Evolutionary conservation across 2,113 vertebrate genomes (phyloP).

Genomic region (Leptobrachium ailaonicum): DNA sequence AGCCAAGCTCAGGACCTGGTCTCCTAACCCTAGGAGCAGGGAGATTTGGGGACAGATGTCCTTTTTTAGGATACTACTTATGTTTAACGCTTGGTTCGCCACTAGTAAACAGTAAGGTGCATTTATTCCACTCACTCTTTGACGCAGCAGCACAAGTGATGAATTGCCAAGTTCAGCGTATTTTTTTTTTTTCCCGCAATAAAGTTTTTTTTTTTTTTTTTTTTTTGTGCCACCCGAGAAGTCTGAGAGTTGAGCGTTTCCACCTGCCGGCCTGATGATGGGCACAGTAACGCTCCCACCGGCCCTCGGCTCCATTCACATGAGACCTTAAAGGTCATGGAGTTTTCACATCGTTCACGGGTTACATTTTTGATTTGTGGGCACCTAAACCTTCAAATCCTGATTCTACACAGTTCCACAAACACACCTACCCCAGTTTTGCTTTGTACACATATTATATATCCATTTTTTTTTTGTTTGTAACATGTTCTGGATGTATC

Average conservation of each 20-base stretch:
- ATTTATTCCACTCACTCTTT: not conserved
- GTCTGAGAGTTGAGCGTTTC: not conserved
- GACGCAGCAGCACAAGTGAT: too few relatives aligned
- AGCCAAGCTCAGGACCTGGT: not conserved
- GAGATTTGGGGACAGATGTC: not conserved
- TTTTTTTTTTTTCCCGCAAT: not conserved
- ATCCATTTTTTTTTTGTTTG: constrained; percentile 44
- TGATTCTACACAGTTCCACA: not conserved
- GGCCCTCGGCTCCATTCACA: not conserved
- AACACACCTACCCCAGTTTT: constrained; percentile 9
- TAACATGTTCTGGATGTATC: constrained; percentile 15
- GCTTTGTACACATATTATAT: constrained; percentile 31
- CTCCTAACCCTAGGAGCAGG: not conserved
- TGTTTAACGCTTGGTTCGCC: not conserved
- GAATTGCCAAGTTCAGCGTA: too few relatives aligned
- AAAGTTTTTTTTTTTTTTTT: not conserved
- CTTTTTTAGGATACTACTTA: not conserved
- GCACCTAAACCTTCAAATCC: not conserved
- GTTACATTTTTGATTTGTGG: not conserved
- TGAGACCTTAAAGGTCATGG: not conserved
- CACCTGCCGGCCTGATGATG: not conserved
- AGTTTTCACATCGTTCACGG: not conserved
- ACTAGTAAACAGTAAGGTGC: not conserved
- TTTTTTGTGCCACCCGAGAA: not conserved
- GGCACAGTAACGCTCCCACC: not conserved